Conservation (phyloP, 1,140 invertebrate genomes). For the Drosophila cardini region DNA sequence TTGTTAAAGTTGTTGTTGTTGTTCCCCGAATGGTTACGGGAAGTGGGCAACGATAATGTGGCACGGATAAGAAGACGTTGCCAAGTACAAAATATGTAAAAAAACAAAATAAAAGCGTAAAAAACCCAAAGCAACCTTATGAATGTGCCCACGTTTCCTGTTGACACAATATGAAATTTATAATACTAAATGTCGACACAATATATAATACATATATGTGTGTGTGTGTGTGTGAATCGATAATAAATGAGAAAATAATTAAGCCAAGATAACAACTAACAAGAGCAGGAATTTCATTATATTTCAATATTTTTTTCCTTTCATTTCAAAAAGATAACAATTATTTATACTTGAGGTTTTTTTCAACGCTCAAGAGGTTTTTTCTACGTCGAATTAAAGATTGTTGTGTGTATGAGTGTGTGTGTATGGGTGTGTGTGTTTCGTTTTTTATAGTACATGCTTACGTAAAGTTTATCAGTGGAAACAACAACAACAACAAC, state of each 20-base stretch:
- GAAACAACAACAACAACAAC: slow-evolving; percentile 38
- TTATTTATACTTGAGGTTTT: slow-evolving; percentile 49
- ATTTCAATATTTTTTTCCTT: neutral
- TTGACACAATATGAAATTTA: slow-evolving; percentile 49
- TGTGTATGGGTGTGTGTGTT: no score
- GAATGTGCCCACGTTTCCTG: slow-evolving; percentile 69
- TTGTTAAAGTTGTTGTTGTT: slow-evolving; percentile 7
- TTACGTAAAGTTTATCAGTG: slow-evolving; percentile 56
- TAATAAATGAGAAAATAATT: slow-evolving; percentile 57
- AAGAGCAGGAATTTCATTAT: slow-evolving; percentile 1
- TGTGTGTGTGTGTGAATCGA: slow-evolving; percentile 11
- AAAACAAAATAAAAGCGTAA: neutral
- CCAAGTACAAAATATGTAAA: slow-evolving; percentile 55
- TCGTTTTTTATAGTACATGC: slow-evolving; percentile 19
- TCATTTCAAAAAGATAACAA: slow-evolving; percentile 26
- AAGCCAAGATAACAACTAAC: slow-evolving; percentile 47
- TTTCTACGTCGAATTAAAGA: slow-evolving; percentile 36
- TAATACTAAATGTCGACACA: slow-evolving; percentile 16
- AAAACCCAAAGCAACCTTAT: slow-evolving; percentile 55
- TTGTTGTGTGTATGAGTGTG: slow-evolving; percentile 21
- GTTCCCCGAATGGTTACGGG: slow-evolving; percentile 34
- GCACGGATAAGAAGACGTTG: slow-evolving; percentile 44
- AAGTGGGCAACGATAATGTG: slow-evolving; percentile 67
- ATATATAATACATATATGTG: neutral
- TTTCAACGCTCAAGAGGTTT: slow-evolving; percentile 34